These are phyloP conservation scores for Chiloscyllium punctatum DNA, from an alignment of 2,797 vertebrate genomes.

Conservation along the genomic window DNA sequence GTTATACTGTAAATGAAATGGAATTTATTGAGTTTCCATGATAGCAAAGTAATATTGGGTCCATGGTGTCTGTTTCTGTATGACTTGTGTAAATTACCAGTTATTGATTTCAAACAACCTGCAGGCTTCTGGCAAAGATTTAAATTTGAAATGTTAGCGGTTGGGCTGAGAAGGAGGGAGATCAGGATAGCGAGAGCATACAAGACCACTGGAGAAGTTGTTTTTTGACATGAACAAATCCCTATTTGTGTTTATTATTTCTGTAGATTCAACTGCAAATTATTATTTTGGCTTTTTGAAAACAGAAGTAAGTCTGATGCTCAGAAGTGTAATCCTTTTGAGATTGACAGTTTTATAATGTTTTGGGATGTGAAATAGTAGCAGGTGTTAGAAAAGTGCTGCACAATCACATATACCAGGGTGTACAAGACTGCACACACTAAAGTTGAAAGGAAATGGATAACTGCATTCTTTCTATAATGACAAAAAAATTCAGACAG, in stretches of 20 bases:
- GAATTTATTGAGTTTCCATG: neutral
- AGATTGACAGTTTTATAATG: neutral
- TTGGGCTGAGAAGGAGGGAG: neutral
- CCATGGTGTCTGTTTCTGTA: neutral
- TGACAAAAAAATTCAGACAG: neutral
- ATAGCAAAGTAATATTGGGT: neutral
- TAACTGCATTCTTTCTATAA: neutral
- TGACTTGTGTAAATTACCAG: neutral
- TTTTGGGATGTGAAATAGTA: neutral
- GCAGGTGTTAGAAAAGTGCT: neutral
- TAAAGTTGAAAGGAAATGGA: neutral
- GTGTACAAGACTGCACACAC: neutral
- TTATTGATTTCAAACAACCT: neutral
- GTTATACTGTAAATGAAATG: neutral
- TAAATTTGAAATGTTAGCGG: neutral
- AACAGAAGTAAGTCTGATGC: neutral
- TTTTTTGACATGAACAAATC: neutral
- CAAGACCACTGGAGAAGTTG: neutral
- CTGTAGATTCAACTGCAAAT: neutral
- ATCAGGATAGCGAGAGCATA: neutral
- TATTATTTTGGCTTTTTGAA: neutral
- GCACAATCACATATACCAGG: neutral
- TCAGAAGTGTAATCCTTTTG: neutral
- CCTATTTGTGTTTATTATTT: neutral
- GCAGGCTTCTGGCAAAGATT: too few species aligned